Conservation (phyloP, 2,797 vertebrate species). For the Neosilurus mollespiculum region DNA sequence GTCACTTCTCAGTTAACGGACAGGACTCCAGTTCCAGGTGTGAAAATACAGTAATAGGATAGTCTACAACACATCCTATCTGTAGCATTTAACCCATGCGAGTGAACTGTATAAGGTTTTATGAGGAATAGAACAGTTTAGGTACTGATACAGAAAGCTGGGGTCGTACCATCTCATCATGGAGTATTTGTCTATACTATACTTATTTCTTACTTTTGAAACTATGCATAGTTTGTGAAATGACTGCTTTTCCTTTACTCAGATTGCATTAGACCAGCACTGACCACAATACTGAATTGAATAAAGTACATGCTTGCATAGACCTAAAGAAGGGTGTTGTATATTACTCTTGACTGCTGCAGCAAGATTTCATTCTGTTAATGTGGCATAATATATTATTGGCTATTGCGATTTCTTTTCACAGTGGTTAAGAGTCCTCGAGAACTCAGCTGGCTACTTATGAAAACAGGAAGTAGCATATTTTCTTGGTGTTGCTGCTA, state of each 20-base stretch:
- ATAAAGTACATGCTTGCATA: background rate
- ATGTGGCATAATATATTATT: background rate
- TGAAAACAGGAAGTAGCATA: background rate
- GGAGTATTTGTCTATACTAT: background rate
- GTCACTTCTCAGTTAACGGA: slow-evolving; percentile 53
- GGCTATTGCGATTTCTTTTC: background rate
- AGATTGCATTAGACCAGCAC: background rate
- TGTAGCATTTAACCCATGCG: slow-evolving; percentile 21
- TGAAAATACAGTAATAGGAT: slow-evolving; percentile 44
- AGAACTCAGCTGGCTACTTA: background rate
- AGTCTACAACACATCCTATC: slow-evolving; percentile 19
- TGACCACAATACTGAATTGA: background rate
- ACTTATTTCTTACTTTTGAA: background rate
- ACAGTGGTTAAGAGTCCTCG: background rate
- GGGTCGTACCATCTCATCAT: background rate
- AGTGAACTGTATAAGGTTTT: background rate
- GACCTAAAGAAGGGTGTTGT: background rate
- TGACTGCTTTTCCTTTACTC: background rate
- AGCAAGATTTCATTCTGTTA: background rate
- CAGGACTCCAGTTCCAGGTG: slow-evolving; percentile 43
- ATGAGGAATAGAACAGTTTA: background rate
- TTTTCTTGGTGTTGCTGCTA: background rate
- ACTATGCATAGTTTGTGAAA: background rate
- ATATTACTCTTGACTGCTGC: background rate
- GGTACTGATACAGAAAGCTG: background rate